Base-by-base conservation (phyloP, 1,140 invertebrate species). In the Ips typographus region DNA sequence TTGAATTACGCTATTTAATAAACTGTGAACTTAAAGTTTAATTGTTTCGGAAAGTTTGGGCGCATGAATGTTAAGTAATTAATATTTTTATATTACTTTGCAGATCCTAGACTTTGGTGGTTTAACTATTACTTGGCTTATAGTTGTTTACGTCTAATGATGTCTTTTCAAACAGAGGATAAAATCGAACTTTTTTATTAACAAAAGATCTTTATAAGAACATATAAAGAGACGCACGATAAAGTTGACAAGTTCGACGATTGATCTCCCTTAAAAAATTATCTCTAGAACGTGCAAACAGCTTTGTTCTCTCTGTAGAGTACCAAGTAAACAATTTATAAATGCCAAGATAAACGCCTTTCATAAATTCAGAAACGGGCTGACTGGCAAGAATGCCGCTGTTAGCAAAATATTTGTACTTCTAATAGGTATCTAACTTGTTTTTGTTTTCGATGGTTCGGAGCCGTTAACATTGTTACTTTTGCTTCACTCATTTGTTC, bases 341-440 rank as follows among this genome's bases (percentile, higher is more conserved):
- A 65, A 65, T 65, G 62, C 62, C 62, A 65, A 65, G 62, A 65
- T 65, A 65, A 65, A 65, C 62, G 62, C 62, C 62, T 65, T 65
- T 65, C 62, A 65, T 65, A 65, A 65, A 65, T 65, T 55, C 62
- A 65, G 62, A 62, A 62, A 49, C 60, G 8, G 49, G 62, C 62
- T 65, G 62, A 65, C 62, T 65, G 62, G 62, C 62, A 65, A 65
- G 62, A 65, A 65, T 55, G 62, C 62, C 40, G 62, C 62, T 65
- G 62, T 65, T 41, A 55, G 52, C 49, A 65, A 65, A 65, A 65
- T 55, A 55, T 65, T 65, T 65, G 62, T 62, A 62, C 60, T 62
- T 62, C 43, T 62, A 62, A 62, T 62, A 62, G 44, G 43, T 62
- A 62, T 62, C 44, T 62, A 62, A 40, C 43, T 62, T 62, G 60